Conservation (phyloP, 1,140 invertebrate species). For the Diorhabda sublineata region DNA sequence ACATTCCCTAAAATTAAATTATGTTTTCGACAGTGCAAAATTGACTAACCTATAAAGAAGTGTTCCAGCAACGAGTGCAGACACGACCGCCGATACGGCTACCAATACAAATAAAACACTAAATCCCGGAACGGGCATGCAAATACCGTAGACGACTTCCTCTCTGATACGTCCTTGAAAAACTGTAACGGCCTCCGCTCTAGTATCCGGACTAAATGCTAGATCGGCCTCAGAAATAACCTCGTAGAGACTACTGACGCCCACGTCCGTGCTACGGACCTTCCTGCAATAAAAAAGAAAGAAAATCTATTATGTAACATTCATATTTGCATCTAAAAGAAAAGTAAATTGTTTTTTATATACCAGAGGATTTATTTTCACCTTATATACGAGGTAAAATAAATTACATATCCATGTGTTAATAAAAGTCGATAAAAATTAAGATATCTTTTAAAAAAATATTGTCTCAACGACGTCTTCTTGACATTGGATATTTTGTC, state of each 20-base stretch:
- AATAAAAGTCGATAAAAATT: too few relatives aligned
- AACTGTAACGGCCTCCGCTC: slow-evolving; percentile 75
- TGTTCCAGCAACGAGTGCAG: slow-evolving; percentile 55
- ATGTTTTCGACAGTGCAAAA: too few relatives aligned
- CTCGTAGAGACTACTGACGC: slow-evolving; percentile 80
- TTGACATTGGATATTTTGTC: too few relatives aligned
- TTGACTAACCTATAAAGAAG: slow-evolving; percentile 26
- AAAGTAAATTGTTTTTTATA: too few relatives aligned
- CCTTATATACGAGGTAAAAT: too few relatives aligned
- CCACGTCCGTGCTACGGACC: slow-evolving; percentile 72
- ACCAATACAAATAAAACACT: slow-evolving; percentile 83
- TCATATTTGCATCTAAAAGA: too few relatives aligned
- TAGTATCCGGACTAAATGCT: slow-evolving; percentile 79
- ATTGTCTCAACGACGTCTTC: too few relatives aligned
- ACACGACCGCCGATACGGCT: slow-evolving; percentile 77
- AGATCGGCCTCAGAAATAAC: slow-evolving; percentile 90
- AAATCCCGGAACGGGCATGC: slow-evolving; percentile 82
- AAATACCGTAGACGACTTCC: slow-evolving; percentile 88
- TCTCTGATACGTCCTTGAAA: slow-evolving; percentile 82
- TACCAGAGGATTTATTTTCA: too few relatives aligned
- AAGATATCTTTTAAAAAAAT: too few relatives aligned
- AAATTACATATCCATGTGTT: too few relatives aligned
- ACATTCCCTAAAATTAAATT: too few relatives aligned
- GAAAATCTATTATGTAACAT: too few relatives aligned
- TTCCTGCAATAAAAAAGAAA: slow-evolving; percentile 45